A percentile compares a stretch with the other conserved stretches of the same genome.
Evolutionary conservation across 1,140 invertebrate genomes (phyloP).

Genomic region (Solen grandis): DNA sequence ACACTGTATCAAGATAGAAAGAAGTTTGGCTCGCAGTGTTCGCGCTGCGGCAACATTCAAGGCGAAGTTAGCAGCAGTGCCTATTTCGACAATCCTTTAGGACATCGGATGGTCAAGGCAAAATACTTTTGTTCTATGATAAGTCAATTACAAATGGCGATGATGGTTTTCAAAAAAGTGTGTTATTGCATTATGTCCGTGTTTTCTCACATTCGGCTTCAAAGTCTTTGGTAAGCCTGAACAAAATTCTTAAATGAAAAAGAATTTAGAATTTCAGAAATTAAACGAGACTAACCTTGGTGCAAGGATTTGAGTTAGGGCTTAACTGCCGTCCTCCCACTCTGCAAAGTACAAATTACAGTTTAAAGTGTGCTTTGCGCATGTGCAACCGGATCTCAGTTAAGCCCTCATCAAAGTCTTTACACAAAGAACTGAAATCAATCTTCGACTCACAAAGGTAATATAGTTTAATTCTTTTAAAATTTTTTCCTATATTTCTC

Average conservation of each 20-base stretch:
- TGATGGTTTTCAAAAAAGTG: too few relatives aligned
- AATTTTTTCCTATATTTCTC: too few relatives aligned
- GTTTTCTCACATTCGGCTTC: too few relatives aligned
- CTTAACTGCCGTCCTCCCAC: too few relatives aligned
- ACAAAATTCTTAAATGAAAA: too few relatives aligned
- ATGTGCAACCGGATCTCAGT: too few relatives aligned
- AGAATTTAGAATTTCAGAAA: too few relatives aligned
- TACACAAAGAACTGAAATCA: conserved; percentile 3
- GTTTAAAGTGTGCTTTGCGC: not conserved
- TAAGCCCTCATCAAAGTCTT: not conserved
- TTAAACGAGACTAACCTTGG: too few relatives aligned
- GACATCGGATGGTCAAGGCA: not conserved
- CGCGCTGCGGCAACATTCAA: not conserved
- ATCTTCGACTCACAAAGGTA: not conserved
- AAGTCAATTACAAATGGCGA: not conserved
- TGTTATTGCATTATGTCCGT: too few relatives aligned
- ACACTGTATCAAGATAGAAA: conserved; percentile 3
- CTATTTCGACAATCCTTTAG: not conserved
- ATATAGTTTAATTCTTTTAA: conserved; percentile 13
- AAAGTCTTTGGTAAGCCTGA: too few relatives aligned
- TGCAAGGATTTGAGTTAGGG: too few relatives aligned
- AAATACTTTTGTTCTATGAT: not conserved
- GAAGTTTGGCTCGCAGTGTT: not conserved
- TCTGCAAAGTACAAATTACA: too few relatives aligned
- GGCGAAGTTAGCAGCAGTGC: not conserved